Evolutionary conservation across 2,888 invertebrate genomes (phyloP).

Genomic region (Eilema depressum): DNA sequence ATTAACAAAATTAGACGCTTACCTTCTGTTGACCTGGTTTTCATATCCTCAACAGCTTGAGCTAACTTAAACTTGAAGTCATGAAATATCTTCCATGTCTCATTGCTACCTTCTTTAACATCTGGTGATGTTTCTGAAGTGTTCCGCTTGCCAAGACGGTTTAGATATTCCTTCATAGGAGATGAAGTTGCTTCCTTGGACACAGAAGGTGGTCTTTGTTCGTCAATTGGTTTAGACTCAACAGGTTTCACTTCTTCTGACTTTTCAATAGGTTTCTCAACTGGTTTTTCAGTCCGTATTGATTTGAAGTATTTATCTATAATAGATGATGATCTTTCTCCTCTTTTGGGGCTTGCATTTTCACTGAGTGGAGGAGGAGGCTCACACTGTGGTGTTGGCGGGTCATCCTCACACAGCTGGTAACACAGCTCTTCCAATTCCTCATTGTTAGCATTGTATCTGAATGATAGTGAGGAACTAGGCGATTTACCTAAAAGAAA

Average conservation of each 20-base stretch:
- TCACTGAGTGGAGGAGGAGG: conserved; percentile 72
- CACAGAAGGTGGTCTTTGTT: conserved; percentile 54
- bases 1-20: conserved; percentile 33
- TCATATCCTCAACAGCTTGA: conserved; percentile 92
- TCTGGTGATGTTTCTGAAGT: conserved; percentile 86
- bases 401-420: conserved; percentile 88
- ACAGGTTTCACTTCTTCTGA: conserved; percentile 65
- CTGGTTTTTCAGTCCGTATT: conserved; percentile 70
- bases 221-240: conserved; percentile 66
- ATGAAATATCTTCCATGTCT: conserved; percentile 91
- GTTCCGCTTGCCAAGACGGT: conserved; percentile 88
- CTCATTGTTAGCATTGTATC: conserved; percentile 92
- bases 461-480: conserved; percentile 87
- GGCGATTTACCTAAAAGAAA: conserved; percentile 76
- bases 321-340: conserved; percentile 79
- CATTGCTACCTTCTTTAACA: conserved; percentile 79
- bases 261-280: conserved; percentile 71
- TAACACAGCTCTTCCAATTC: conserved; percentile 89
- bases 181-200: conserved; percentile 78
- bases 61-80: conserved; percentile 92
- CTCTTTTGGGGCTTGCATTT: conserved; percentile 78
- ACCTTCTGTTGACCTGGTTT: conserved; percentile 89
- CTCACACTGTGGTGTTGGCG: conserved; percentile 81
- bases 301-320: conserved; percentile 85
- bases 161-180: conserved; percentile 87